phyloP scores from a whole-genome alignment of 2,888 invertebrate genomes.

The Eulithis testata region DNA sequence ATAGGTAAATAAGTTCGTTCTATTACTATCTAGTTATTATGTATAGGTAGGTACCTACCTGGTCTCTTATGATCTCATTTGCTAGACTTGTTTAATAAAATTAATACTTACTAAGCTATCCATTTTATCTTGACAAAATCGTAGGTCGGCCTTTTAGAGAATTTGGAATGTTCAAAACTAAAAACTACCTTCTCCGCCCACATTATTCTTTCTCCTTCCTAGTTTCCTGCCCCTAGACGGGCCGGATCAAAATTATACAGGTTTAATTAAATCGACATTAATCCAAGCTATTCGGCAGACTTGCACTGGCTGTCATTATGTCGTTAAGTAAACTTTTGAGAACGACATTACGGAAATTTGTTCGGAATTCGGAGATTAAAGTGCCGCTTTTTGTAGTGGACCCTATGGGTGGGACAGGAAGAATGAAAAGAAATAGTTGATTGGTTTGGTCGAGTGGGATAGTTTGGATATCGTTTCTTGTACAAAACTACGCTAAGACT shows the following conservation, averaged over 20 bases:
- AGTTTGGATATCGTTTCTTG: not conserved
- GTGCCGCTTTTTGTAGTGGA: slow-evolving; percentile 44
- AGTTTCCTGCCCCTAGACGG: slow-evolving; percentile 50
- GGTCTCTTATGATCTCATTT: too few relatives aligned
- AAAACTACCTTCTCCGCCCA: slow-evolving; percentile 41
- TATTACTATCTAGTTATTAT: too few relatives aligned
- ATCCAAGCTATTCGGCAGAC: slow-evolving; percentile 73
- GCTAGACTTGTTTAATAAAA: too few relatives aligned
- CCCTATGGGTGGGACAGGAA: slow-evolving; percentile 25
- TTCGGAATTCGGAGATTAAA: slow-evolving; percentile 60
- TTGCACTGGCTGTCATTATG: slow-evolving; percentile 75
- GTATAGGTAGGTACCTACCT: too few relatives aligned
- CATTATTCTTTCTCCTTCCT: slow-evolving; percentile 36
- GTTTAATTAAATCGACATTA: slow-evolving; percentile 84
- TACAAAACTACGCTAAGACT: too few relatives aligned
- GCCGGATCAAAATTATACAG: slow-evolving; percentile 76
- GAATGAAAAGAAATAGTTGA: slow-evolving; percentile 16
- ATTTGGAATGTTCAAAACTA: not conserved
- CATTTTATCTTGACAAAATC: too few relatives aligned
- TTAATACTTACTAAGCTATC: too few relatives aligned
- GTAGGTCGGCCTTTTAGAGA: not conserved
- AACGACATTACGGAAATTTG: slow-evolving; percentile 61
- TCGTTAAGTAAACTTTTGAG: slow-evolving; percentile 72
- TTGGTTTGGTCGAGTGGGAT: not conserved
- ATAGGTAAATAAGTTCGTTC: too few relatives aligned